These are phyloP conservation scores for Cheilosia vulpina DNA, from an alignment of 2,888 invertebrate genomes.

Conservation along the genomic window DNA sequence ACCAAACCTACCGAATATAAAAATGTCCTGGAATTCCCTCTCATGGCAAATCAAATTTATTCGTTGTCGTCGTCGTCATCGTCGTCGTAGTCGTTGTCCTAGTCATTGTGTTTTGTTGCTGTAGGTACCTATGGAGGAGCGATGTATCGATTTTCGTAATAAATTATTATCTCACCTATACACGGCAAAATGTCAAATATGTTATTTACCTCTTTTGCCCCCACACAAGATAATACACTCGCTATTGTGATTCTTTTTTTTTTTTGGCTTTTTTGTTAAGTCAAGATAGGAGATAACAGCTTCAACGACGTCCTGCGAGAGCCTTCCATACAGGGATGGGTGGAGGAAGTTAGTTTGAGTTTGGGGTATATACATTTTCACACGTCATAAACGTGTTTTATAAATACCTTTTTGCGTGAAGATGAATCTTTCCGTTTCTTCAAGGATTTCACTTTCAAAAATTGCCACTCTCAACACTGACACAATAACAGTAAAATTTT, in stretches of 20 bases:
- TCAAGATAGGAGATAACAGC: conserved; percentile 51
- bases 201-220: conserved; percentile 71
- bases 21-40: conserved; percentile 71
- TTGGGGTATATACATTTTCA: conserved; percentile 59
- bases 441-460: conserved; percentile 30
- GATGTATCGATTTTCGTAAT: conserved; percentile 72
- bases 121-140: conserved; percentile 36
- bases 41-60: conserved; percentile 72
- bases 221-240: conserved; percentile 65
- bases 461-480: conserved; percentile 3
- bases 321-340: conserved; percentile 28
- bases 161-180: conserved; percentile 73
- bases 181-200: conserved; percentile 70
- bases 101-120: conserved; percentile 44
- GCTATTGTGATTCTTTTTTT: conserved; percentile 52
- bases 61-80: conserved; percentile 48
- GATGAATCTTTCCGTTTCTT: conserved; percentile 59
- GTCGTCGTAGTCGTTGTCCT: conserved; percentile 42
- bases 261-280: conserved; percentile 35
- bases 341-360: conserved; percentile 19
- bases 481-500: background rate
- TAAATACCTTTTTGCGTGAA: conserved; percentile 69
- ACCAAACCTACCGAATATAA: conserved; percentile 59
- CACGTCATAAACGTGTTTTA: conserved; percentile 70
- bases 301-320: conserved; percentile 30